Evolutionary conservation across 1,140 invertebrate species (phyloP), one percentile per base, ranked within the genome.

Genomic region (Drosophila nigromelanica): DNA sequence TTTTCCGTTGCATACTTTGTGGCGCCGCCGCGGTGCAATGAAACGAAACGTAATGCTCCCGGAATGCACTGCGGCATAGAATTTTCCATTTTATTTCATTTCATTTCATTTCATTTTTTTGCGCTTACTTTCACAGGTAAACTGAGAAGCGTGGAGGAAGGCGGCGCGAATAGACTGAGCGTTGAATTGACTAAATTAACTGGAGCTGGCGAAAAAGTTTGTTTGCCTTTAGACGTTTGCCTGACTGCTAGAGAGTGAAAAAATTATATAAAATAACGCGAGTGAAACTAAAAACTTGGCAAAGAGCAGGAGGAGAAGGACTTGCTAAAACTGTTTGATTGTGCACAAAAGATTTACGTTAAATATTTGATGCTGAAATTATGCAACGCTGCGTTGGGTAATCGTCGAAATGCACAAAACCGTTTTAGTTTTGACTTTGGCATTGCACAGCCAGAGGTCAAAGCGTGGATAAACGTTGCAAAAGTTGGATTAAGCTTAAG

Each of bases 101-200:
- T 42, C 42, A 21, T 24, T 24, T 45, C 14, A 55, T 8, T 7
- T n/a, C n/a, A n/a, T n/a, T 45, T 45, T 47, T 43, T 39, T 37
- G 47, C 33, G 18, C 39, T 39, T 8, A 7, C 42, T 37, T 56
- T 15, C 33, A 10, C 55, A 42, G 43, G 43, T 55, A 48, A 37
- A 18, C 43, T 42, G n/a, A 37, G 21, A 27, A 27, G 27, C 27
- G 27, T 6, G 27, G 21, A 35, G 39, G 6, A 21, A 21, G 40
- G 21, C 42, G 18, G 12, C 27, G 27, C 27, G 39, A 43, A 58
- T 33, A 58, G 24, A 45, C 24, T 58, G 37, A 60, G 59, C 48
- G 71, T 75, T 81, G 82, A 86, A 86, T 87, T 87, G 78, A 86
- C 82, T 86, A 86, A 86, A 86, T 86, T 86, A 87, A 86, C 82